Evolutionary conservation across 1,140 invertebrate species (phyloP).

Genomic region (Polyergus mexicanus): DNA sequence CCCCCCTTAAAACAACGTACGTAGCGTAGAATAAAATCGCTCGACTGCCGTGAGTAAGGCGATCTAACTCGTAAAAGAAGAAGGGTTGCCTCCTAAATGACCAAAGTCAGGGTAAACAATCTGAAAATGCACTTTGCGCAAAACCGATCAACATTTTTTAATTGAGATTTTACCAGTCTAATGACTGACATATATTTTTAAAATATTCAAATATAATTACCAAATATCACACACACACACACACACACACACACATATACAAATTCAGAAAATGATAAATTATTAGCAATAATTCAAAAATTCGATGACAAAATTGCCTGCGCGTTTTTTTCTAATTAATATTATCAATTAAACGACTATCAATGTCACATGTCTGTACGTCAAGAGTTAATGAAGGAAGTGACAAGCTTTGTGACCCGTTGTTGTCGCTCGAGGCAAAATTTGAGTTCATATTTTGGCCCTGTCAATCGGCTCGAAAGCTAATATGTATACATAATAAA

Average conservation of each 20-base stretch:
- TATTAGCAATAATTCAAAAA: background rate
- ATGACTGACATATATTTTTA: background rate
- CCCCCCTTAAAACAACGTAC: conserved; percentile 31
- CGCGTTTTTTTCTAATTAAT: background rate
- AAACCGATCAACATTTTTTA: conserved; percentile 35
- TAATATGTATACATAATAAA: conserved; percentile 9
- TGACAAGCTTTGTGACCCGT: conserved; percentile 28
- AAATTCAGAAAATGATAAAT: background rate
- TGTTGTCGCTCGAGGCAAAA: conserved; percentile 32
- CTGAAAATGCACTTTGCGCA: conserved; percentile 18
- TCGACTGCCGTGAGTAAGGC: conserved; percentile 29
- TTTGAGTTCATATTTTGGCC: conserved; percentile 4
- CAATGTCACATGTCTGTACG: background rate
- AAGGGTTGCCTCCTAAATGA: conserved; percentile 44
- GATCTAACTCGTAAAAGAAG: conserved; percentile 48
- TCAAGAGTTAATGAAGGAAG: conserved; percentile 42
- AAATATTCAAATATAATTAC: conserved; percentile 24
- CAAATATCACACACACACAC: background rate
- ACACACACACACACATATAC: background rate
- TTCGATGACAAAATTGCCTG: background rate
- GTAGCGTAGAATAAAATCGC: conserved; percentile 12
- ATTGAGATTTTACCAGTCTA: background rate
- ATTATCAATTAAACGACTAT: conserved; percentile 8
- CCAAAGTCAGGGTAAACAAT: conserved; percentile 52
- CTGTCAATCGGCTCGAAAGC: background rate